Evolutionary conservation across 2,797 vertebrate genomes (phyloP).

Genomic region (Margarornis squamiger): DNA sequence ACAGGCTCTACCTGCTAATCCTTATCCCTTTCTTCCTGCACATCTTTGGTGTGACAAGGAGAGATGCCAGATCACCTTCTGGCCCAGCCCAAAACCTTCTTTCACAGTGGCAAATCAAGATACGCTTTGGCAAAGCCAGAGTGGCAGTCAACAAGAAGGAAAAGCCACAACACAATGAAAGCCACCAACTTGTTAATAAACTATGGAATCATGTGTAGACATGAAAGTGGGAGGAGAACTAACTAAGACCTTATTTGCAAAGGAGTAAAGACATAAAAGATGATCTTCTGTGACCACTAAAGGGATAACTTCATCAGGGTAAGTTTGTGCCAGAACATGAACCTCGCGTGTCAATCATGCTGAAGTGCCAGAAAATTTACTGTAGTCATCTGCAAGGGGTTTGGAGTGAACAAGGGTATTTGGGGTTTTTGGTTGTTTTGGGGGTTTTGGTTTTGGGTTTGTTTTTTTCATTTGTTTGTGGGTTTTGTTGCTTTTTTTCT

Average conservation of each 20-base stretch:
- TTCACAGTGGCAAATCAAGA: conserved; percentile 2
- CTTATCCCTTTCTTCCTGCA: conserved; percentile 4
- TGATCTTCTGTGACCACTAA: conserved; percentile 50
- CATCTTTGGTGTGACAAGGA: not conserved
- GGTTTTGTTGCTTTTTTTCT: too few species aligned
- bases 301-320: conserved; percentile 49
- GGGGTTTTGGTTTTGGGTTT: not conserved
- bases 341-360: not conserved
- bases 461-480: too few species aligned
- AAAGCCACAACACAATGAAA: not conserved
- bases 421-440: not conserved
- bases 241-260: not conserved
- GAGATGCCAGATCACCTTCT: not conserved
- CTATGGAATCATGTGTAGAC: not conserved
- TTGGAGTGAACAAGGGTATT: not conserved
- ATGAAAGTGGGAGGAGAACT: not conserved
- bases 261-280: conserved; percentile 43
- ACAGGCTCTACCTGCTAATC: not conserved
- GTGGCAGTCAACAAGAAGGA: not conserved
- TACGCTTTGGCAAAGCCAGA: not conserved
- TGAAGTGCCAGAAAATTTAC: not conserved
- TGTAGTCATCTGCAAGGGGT: not conserved
- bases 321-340: not conserved
- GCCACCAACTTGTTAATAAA: not conserved
- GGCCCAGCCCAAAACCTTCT: not conserved